These are phyloP conservation scores for Dryococelus australis DNA, from an alignment of 2,888 invertebrate species.

Conservation along the genomic window DNA sequence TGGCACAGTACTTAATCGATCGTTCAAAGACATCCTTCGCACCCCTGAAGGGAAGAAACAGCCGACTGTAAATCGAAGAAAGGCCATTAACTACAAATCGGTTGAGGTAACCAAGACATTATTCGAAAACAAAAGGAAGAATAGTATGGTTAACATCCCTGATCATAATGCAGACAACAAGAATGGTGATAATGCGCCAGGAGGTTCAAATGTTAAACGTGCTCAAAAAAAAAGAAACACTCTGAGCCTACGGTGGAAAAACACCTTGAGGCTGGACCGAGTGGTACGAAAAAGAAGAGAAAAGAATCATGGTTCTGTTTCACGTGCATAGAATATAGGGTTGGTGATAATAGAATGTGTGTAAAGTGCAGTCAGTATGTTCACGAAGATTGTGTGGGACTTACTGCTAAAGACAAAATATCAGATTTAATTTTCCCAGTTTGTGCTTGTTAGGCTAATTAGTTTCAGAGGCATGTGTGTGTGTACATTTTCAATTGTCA, in stretches of 20 bases:
- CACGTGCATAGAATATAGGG: background rate
- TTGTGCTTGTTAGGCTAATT: background rate
- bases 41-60: too few species aligned
- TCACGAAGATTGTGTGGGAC: background rate
- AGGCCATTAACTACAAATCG: background rate
- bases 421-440: background rate
- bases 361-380: background rate
- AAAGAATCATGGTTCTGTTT: background rate
- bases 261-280: background rate
- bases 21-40: too few species aligned
- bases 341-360: background rate
- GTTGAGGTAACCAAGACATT: background rate
- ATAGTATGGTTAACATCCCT: background rate
- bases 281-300: background rate
- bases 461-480: background rate
- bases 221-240: background rate
- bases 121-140: background rate
- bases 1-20: too few species aligned
- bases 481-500: background rate
- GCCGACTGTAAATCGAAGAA: too few species aligned
- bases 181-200: background rate
- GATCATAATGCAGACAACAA: background rate
- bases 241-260: background rate
- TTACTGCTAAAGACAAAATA: background rate
- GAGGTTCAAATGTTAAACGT: background rate